Evolutionary conservation across 2,113 vertebrate species (phyloP).

Genomic region (Macrotis lagotis): DNA sequence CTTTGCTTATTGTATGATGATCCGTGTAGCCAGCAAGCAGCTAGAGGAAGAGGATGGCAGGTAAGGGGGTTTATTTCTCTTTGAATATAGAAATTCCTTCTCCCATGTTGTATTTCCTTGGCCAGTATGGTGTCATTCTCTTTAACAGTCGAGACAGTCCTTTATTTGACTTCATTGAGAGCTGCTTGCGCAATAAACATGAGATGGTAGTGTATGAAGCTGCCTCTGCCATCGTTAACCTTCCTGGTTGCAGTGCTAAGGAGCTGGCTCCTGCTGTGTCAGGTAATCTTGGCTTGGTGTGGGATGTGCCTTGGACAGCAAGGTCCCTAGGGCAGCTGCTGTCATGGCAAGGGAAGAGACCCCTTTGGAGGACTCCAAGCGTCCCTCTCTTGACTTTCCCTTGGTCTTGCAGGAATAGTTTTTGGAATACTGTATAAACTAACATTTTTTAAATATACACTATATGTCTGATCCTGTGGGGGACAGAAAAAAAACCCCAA

Average conservation of each 20-base stretch:
- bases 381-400: neutral
- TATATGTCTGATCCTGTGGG: neutral
- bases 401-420: neutral
- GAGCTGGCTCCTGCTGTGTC: conserved; percentile 89
- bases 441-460: neutral
- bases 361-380: neutral
- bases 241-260: conserved; percentile 88
- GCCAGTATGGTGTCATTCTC: neutral
- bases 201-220: conserved; percentile 91
- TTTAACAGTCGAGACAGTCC: conserved; percentile 84
- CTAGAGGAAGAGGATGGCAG: conserved; percentile 88
- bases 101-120: neutral
- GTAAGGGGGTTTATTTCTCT: conserved; percentile 63
- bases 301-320: neutral
- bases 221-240: conserved; percentile 87
- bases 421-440: neutral
- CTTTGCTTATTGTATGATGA: conserved; percentile 89
- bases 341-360: neutral
- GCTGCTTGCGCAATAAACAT: conserved; percentile 88
- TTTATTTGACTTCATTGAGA: conserved; percentile 88
- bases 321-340: neutral
- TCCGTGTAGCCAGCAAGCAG: conserved; percentile 88
- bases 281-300: conserved; percentile 70
- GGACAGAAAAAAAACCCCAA: neutral
- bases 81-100: neutral